Conservation (phyloP, 1,140 invertebrate species). For the Saccostrea echinata region DNA sequence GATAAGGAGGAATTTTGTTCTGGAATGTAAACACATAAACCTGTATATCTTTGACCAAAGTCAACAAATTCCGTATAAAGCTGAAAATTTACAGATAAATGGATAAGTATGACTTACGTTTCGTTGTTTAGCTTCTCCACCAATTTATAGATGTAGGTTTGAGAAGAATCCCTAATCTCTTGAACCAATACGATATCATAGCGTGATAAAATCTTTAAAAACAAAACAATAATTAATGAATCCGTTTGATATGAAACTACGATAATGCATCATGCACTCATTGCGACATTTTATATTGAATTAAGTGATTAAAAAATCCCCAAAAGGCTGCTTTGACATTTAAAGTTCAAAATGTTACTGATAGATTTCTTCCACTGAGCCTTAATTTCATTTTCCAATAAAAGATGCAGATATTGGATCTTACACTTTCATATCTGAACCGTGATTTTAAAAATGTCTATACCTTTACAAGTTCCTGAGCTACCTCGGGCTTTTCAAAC, state of each 20-base stretch:
- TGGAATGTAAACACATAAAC: not conserved
- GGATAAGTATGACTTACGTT: not conserved
- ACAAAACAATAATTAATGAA: not conserved
- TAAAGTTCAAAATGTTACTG: not conserved
- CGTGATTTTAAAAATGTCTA: not conserved
- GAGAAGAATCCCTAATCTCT: constrained; percentile 68
- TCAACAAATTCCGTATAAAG: not conserved
- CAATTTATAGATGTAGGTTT: not conserved
- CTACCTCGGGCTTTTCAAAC: constrained; percentile 56
- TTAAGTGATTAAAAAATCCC: not conserved
- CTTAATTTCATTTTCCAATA: not conserved
- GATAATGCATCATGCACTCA: not conserved
- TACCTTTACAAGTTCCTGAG: constrained; percentile 59
- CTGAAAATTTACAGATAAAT: not conserved
- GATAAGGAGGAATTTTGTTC: not conserved
- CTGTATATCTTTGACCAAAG: not conserved
- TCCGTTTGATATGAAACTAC: not conserved
- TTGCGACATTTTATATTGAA: not conserved
- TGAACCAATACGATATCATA: constrained; percentile 72
- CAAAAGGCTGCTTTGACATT: not conserved
- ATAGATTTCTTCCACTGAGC: not conserved
- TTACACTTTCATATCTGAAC: not conserved
- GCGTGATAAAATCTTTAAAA: constrained; percentile 65
- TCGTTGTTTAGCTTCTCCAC: not conserved
- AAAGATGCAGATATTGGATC: not conserved